Evolutionary conservation across 2,113 vertebrate species (phyloP).

Genomic region (Ptilorrhoa leucosticta): DNA sequence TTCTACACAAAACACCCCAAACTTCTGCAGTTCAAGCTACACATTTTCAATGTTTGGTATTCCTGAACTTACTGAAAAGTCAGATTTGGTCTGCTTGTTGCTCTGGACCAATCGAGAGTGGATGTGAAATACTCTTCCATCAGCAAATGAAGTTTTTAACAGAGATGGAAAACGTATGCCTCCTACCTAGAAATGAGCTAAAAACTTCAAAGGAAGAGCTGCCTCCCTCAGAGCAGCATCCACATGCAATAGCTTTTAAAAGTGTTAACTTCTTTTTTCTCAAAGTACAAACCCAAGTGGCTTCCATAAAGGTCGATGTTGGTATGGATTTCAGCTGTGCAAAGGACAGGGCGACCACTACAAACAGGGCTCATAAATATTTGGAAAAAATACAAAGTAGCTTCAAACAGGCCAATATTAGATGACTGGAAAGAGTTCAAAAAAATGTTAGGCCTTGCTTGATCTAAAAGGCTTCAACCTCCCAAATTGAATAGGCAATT

Average conservation of each 20-base stretch:
- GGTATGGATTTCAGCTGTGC: slow-evolving; percentile 40
- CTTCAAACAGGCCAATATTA: slow-evolving; percentile 6
- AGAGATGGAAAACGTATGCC: not conserved
- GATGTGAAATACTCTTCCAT: not conserved
- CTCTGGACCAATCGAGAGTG: not conserved
- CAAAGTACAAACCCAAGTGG: not conserved
- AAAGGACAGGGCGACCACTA: not conserved
- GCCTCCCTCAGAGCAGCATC: not conserved
- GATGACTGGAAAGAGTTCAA: not conserved
- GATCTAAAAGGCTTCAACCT: not conserved
- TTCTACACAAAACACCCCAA: not conserved
- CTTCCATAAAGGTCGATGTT: not conserved
- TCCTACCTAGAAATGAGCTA: not conserved
- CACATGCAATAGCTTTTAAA: not conserved
- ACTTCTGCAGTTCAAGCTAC: not conserved
- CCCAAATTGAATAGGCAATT: not conserved
- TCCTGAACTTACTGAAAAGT: not conserved
- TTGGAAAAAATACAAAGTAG: not conserved
- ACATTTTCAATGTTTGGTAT: not conserved
- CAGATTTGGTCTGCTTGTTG: not conserved
- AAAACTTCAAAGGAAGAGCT: slow-evolving; percentile 37
- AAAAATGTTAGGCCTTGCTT: not conserved
- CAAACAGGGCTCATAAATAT: not conserved
- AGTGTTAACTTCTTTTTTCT: not conserved
- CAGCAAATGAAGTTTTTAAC: not conserved